A percentile compares a stretch with the other conserved stretches of the same genome.
Conservation (phyloP, 2,888 invertebrate species). For the Thereva nobilitata region DNA sequence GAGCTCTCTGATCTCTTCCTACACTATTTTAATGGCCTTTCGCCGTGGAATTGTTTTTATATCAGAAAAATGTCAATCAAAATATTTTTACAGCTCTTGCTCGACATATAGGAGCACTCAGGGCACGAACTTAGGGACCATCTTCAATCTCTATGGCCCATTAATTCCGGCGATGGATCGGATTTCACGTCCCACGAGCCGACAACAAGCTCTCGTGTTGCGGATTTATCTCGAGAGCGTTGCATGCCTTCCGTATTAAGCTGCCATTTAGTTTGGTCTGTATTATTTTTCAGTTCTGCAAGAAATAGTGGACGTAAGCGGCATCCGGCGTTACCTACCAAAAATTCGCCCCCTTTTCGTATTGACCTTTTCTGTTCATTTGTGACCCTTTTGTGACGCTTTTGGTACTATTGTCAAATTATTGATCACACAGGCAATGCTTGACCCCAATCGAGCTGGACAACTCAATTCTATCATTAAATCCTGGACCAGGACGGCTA, state of each 20-base stretch:
- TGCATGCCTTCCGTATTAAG: slow-evolving; percentile 23
- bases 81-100: slow-evolving; percentile 30
- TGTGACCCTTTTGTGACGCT: slow-evolving; percentile 25
- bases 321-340: slow-evolving; percentile 25
- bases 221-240: slow-evolving; percentile 21
- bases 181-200: slow-evolving; percentile 15
- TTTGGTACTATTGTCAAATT: slow-evolving; percentile 36
- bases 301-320: background rate
- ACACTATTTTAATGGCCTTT: slow-evolving; percentile 16
- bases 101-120: background rate
- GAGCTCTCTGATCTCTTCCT: background rate
- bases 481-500: slow-evolving; percentile 9
- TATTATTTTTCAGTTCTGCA: slow-evolving; percentile 8
- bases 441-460: slow-evolving; percentile 38
- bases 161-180: slow-evolving; percentile 21
- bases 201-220: slow-evolving; percentile 15
- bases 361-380: slow-evolving; percentile 23
- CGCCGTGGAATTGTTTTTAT: slow-evolving; percentile 29
- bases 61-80: slow-evolving; percentile 36
- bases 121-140: background rate
- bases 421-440: slow-evolving; percentile 31
- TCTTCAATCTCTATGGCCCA: slow-evolving; percentile 6
- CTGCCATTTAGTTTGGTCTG: slow-evolving; percentile 9
- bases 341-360: slow-evolving; percentile 4
- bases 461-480: slow-evolving; percentile 35